Evolutionary conservation across 2,113 vertebrate genomes (phyloP).

Genomic region (Sinocyclocheilus rhinocerous): DNA sequence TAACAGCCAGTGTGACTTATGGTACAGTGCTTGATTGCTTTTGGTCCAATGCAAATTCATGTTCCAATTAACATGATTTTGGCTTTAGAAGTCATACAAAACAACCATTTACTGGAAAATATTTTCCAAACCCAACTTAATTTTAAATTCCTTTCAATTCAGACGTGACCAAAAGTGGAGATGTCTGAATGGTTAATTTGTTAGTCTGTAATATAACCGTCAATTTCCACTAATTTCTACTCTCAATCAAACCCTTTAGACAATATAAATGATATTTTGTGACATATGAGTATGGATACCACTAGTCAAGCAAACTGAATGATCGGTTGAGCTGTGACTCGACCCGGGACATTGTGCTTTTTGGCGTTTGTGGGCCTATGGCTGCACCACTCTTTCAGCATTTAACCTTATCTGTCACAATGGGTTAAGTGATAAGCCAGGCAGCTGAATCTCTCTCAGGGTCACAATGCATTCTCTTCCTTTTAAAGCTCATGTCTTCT

Average conservation of each 20-base stretch:
- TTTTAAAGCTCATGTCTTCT: slow-evolving; percentile 76
- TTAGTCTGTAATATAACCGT: neutral
- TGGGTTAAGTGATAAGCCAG: slow-evolving; percentile 80
- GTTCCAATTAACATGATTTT: neutral
- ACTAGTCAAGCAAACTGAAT: neutral
- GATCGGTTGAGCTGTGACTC: slow-evolving; percentile 25
- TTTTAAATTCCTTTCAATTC: neutral
- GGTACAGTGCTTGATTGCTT: neutral
- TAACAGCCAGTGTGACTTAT: neutral
- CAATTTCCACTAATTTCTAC: neutral
- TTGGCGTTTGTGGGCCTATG: slow-evolving; percentile 61
- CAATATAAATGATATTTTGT: neutral
- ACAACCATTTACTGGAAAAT: too few species aligned
- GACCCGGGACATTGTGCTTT: slow-evolving; percentile 67
- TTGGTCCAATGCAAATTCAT: neutral
- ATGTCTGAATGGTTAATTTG: neutral
- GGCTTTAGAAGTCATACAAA: neutral
- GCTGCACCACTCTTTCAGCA: slow-evolving; percentile 67
- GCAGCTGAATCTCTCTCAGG: slow-evolving; percentile 73
- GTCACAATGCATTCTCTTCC: slow-evolving; percentile 83
- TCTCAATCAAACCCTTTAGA: neutral
- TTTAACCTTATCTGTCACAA: slow-evolving; percentile 88
- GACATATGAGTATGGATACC: neutral
- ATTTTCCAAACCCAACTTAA: neutral
- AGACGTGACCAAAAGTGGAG: neutral